A percentile compares a stretch with the other conserved stretches of the same genome.
These are phyloP conservation scores for Rhynchotus rufescens DNA, from an alignment of 2,797 vertebrate genomes.

Conservation along the genomic window DNA sequence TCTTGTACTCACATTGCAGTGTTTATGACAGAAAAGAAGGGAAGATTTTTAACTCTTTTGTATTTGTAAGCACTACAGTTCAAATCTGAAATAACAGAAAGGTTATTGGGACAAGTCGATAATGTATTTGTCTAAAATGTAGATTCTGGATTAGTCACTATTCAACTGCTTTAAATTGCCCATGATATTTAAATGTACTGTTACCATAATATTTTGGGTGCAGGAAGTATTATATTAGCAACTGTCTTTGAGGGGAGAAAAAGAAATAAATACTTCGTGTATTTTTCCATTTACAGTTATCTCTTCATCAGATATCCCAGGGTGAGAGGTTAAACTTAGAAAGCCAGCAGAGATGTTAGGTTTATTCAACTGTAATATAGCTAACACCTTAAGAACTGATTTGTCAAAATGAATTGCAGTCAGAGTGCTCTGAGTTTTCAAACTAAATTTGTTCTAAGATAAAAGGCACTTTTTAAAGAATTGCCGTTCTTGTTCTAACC, in stretches of 20 bases:
- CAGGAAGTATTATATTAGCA: background rate
- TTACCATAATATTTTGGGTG: background rate
- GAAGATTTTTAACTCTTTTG: background rate
- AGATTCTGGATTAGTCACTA: background rate
- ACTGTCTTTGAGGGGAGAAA: background rate
- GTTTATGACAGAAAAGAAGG: background rate
- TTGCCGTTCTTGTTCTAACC: slow-evolving; percentile 66
- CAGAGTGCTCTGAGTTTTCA: slow-evolving; percentile 82
- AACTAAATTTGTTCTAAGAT: slow-evolving; percentile 73
- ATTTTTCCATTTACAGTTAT: background rate
- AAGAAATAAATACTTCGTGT: background rate
- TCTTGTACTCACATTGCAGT: background rate
- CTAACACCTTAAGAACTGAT: slow-evolving; percentile 80
- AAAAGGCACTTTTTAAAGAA: slow-evolving; percentile 78
- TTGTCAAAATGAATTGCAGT: slow-evolving; percentile 88
- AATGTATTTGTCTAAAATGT: background rate
- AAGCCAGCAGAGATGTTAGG: background rate
- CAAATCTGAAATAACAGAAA: background rate
- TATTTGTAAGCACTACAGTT: background rate
- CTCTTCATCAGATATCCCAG: background rate
- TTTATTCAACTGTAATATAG: slow-evolving; percentile 23
- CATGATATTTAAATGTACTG: background rate
- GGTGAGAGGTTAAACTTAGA: slow-evolving; percentile 7
- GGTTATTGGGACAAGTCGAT: background rate
- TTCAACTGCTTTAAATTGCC: background rate